These are phyloP conservation scores for Heliconius ismenius DNA, from an alignment of 2,888 invertebrate genomes.

Conservation along the genomic window DNA sequence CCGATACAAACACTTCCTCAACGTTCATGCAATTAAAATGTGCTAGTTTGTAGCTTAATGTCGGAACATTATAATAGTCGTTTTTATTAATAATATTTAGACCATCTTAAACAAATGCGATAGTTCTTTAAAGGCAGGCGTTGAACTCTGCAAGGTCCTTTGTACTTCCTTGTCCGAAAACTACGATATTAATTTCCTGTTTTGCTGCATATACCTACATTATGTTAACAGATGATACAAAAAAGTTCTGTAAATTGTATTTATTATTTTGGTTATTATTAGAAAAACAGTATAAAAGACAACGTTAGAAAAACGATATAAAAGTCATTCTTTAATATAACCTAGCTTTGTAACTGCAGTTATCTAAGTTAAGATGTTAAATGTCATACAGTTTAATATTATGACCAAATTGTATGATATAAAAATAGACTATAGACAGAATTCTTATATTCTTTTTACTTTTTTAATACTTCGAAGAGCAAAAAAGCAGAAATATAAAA, in stretches of 20 bases:
- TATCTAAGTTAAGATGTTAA: no score
- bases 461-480: background rate
- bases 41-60: conserved; percentile 15
- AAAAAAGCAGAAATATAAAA: background rate
- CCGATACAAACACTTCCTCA: conserved; percentile 38
- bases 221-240: no score
- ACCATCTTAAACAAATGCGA: conserved; percentile 30
- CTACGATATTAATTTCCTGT: conserved; percentile 35
- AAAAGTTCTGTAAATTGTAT: background rate
- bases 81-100: background rate
- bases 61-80: background rate
- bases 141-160: conserved; percentile 46
- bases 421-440: no score
- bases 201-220: conserved; percentile 27
- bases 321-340: no score
- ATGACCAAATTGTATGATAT: no score
- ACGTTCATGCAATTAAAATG: conserved; percentile 26
- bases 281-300: background rate
- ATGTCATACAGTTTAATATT: no score
- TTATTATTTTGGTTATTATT: background rate
- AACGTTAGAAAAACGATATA: background rate
- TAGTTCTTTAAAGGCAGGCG: conserved; percentile 46
- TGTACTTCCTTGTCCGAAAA: conserved; percentile 40
- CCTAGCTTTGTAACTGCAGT: no score
- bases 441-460: no score